Evolutionary conservation across 2,113 vertebrate genomes (phyloP).

Genomic region (Sceloporus undulatus): DNA sequence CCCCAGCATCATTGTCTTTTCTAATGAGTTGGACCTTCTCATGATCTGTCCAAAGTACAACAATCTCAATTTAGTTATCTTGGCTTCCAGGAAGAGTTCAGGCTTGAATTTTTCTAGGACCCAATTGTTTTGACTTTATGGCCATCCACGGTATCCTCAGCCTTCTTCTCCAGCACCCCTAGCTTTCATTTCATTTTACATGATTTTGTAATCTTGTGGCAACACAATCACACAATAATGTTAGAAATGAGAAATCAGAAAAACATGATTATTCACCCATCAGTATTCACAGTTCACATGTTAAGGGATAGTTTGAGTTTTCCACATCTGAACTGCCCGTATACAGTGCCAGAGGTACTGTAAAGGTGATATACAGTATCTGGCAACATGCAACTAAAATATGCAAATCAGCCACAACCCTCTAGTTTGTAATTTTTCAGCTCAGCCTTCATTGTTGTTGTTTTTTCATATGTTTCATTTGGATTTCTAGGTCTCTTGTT

Average conservation of each 20-base stretch:
- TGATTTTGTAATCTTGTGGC: background rate
- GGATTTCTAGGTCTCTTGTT: background rate
- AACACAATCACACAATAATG: background rate
- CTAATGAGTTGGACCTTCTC: no score
- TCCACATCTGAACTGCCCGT: background rate
- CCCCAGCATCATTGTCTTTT: no score
- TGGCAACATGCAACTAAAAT: slow-evolving; percentile 25
- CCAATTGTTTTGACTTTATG: no score
- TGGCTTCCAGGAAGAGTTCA: no score
- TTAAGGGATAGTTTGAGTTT: background rate
- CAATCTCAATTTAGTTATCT: no score
- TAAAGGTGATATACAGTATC: slow-evolving; percentile 5
- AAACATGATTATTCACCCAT: background rate
- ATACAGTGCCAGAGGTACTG: background rate
- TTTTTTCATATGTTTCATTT: background rate
- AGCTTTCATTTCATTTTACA: slow-evolving; percentile 1
- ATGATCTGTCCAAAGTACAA: no score
- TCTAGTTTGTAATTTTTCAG: slow-evolving; percentile 14
- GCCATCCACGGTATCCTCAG: no score
- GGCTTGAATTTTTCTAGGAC: no score
- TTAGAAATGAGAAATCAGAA: slow-evolving; percentile 3
- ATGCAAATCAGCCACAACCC: slow-evolving; percentile 12
- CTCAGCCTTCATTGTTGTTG: slow-evolving; percentile 11
- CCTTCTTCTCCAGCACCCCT: no score
- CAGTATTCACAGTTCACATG: background rate